Evolutionary conservation across 2,888 invertebrate genomes (phyloP).

Genomic region (Drosophila macrospina): DNA sequence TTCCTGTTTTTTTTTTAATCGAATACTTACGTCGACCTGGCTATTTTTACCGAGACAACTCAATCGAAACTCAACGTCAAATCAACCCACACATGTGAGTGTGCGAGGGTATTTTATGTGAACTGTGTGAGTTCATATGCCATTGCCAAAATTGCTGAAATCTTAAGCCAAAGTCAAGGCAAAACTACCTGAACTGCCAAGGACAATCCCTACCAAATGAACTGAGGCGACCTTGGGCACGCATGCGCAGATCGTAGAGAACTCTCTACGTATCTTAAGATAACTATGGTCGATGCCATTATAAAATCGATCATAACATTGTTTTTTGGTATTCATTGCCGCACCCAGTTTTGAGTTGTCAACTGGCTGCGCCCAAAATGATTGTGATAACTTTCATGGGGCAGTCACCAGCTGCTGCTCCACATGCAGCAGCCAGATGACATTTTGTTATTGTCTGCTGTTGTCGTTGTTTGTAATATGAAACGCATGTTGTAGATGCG

Average conservation of each 20-base stretch:
- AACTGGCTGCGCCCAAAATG: conserved; percentile 52
- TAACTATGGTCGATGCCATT: conserved; percentile 17
- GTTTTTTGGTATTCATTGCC: conserved; percentile 32
- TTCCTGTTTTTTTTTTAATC: conserved; percentile 55
- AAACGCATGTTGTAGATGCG: conserved; percentile 31
- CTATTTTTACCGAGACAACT: conserved; percentile 67
- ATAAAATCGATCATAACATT: conserved; percentile 18
- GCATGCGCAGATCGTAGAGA: conserved; percentile 12
- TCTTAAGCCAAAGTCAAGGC: conserved; percentile 71
- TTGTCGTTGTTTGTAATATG: conserved; percentile 50
- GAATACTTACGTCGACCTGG: conserved; percentile 26
- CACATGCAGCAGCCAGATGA: conserved; percentile 63
- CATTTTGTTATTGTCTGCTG: conserved; percentile 35
- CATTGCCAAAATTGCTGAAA: conserved; percentile 43
- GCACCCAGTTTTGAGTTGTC: conserved; percentile 63
- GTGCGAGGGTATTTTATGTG: conserved; percentile 39
- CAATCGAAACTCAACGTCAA: conserved; percentile 42
- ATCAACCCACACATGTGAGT: conserved; percentile 12
- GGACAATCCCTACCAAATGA: conserved; percentile 20
- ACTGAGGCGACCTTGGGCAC: conserved; percentile 52
- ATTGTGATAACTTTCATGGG: conserved; percentile 66
- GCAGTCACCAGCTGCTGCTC: conserved; percentile 51
- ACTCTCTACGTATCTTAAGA: conserved; percentile 1
- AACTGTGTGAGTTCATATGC: conserved; percentile 44
- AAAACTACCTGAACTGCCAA: conserved; percentile 68